Base-by-base conservation (phyloP, 2,113 vertebrate genomes). In the Gadus chalcogrammus region DNA sequence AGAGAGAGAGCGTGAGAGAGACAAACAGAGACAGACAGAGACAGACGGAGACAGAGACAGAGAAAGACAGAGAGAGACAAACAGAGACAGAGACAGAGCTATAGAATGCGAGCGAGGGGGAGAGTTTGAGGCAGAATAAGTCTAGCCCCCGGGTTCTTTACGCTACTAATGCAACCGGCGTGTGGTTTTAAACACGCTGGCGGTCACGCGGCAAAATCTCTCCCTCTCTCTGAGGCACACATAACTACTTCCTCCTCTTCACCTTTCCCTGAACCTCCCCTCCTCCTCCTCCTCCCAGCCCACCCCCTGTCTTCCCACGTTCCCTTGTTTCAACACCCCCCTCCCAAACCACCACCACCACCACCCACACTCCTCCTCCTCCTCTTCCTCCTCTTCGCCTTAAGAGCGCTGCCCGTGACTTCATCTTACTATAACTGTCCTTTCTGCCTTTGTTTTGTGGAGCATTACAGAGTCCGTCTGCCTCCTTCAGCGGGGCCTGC, bases 251-350 rank as follows among this genome's bases (percentile, higher is more conserved):
- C 89, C 89, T 89, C 87, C 55, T 80, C 77, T 89, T 90, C 89
- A 91, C 89, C 89, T 91, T 87, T 87, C 85, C 84, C 86, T 90
- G 90, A 91, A 91, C 89, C 80, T 76, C 74, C 56, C 66, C 75
- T 62, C 65, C 73, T 20, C 20, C 20, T 58, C 72, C 70, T 83
- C 59, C 1, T 67, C 77, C 67, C 68, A 76, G 73, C 84, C 79
- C 74, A 38, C 61, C 70, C 80, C 31, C 31, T 4, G 31, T 35
- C 31, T 35, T 35, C 31, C 31, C 31, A 35, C 31, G 6, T 35
- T 35, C 31, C 31, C 31, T 35, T 35, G 31, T 35, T 76, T 65
- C 68, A 71, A 72, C n/a, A 4, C 53, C 9, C 68, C 31, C 68
- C 35, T 31, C 63, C 24, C 31, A 35, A 35, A 35, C 67, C 68